Conservation (phyloP, 2,888 invertebrate genomes). For the Bembecia ichneumoniformis region DNA sequence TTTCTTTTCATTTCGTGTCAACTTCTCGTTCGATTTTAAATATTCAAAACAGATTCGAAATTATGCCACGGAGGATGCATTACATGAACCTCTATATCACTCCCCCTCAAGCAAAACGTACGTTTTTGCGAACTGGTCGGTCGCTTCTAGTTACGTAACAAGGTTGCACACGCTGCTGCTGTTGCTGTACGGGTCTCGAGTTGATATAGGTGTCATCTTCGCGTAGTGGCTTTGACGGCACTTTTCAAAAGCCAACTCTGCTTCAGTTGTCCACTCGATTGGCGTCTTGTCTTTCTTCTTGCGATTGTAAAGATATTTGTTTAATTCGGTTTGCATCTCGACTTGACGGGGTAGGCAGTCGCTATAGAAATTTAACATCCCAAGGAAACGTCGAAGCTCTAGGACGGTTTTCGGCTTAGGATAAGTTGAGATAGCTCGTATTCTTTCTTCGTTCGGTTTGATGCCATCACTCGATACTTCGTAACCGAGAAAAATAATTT, state of each 20-base stretch:
- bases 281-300: conserved; percentile 13
- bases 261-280: conserved; percentile 10
- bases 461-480: conserved; percentile 8
- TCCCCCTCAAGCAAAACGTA: too few relatives aligned
- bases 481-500: conserved; percentile 9
- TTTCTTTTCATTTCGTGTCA: too few relatives aligned
- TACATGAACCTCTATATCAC: too few relatives aligned
- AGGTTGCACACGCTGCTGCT: too few relatives aligned
- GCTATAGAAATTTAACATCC: conserved; percentile 15
- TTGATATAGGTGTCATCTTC: too few relatives aligned
- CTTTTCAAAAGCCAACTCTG: conserved; percentile 10
- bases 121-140: too few relatives aligned
- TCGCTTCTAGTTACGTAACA: too few relatives aligned
- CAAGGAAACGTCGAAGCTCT: conserved; percentile 12
- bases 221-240: conserved; percentile 9
- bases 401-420: conserved; percentile 6
- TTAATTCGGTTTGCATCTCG: conserved; percentile 6
- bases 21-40: too few relatives aligned
- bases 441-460: conserved; percentile 4
- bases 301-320: conserved; percentile 10
- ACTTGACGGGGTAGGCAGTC: conserved; percentile 8
- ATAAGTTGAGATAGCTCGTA: conserved; percentile 6
- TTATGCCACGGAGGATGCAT: too few relatives aligned
- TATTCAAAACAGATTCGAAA: too few relatives aligned
- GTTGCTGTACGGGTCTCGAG: too few relatives aligned